These are phyloP conservation scores for Steinernema carpocapsae DNA, from an alignment of 2,888 invertebrate species.

Conservation along the genomic window DNA sequence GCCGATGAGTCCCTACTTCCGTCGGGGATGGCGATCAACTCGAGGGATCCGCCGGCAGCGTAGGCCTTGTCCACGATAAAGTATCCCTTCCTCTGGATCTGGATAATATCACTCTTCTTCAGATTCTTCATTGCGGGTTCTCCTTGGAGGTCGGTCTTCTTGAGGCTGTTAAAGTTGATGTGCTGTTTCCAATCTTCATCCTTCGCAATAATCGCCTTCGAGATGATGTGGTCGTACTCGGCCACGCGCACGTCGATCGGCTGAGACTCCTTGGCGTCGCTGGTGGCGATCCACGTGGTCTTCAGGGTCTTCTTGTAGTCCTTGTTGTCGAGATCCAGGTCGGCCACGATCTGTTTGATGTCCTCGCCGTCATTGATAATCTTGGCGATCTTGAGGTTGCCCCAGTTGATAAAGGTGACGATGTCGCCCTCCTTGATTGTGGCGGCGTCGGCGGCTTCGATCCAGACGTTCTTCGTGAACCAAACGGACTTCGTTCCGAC, in stretches of 20 bases:
- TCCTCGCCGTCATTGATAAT: conserved; percentile 73
- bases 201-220: conserved; percentile 87
- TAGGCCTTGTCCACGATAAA: conserved; percentile 73
- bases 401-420: conserved; percentile 97
- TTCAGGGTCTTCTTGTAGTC: conserved; percentile 96
- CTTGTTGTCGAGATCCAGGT: conserved; percentile 84
- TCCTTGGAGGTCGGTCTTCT: conserved; percentile 84
- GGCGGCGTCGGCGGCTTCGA: conserved; percentile 88
- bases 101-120: conserved; percentile 90
- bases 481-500: conserved; percentile 80
- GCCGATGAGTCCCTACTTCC: conserved; percentile 72
- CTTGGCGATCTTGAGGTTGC: conserved; percentile 84
- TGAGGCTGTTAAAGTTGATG: conserved; percentile 83
- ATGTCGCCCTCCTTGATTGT: conserved; percentile 84
- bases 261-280: conserved; percentile 73
- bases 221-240: conserved; percentile 93
- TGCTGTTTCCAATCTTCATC: conserved; percentile 96
- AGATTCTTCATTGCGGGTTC: conserved; percentile 83
- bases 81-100: conserved; percentile 92
- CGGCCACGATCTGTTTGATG: conserved; percentile 76
- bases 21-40: conserved; percentile 92
- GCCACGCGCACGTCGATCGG: conserved; percentile 83
- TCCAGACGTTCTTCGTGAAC: conserved; percentile 79
- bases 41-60: conserved; percentile 74
- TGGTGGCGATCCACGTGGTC: conserved; percentile 81